These are phyloP conservation scores for Phymastichus coffea DNA, from an alignment of 1,140 invertebrate species.

Conservation along the genomic window DNA sequence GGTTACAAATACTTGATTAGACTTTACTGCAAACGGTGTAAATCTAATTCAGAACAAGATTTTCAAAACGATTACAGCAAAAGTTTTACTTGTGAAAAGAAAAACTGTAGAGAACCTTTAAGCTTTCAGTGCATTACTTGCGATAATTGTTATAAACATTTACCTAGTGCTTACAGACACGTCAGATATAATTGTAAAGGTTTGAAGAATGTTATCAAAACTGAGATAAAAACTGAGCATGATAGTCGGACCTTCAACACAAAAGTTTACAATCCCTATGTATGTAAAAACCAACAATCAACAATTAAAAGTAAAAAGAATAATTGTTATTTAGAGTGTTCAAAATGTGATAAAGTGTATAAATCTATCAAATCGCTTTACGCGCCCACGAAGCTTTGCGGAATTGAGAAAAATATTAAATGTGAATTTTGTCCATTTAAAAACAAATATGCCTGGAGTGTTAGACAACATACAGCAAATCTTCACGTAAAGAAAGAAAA, in stretches of 20 bases:
- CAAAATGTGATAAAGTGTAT: not conserved
- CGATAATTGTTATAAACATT: not conserved
- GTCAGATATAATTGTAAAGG: not conserved
- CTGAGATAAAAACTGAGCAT: no score
- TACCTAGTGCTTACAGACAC: not conserved
- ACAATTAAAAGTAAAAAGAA: not conserved
- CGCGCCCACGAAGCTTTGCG: not conserved
- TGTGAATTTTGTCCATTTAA: not conserved
- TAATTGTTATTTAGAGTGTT: no score
- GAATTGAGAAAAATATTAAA: not conserved
- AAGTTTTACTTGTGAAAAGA: not conserved
- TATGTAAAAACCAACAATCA: not conserved
- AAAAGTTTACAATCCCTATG: not conserved
- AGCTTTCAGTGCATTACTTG: not conserved
- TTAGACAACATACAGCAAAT: not conserved
- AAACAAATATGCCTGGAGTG: not conserved
- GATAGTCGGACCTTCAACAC: no score
- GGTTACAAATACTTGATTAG: not conserved
- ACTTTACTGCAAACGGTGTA: not conserved
- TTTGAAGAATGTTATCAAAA: not conserved
- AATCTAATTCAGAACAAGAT: not conserved
- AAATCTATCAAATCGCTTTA: not conserved
- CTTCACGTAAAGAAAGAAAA: not conserved
- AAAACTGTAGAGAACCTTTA: not conserved
- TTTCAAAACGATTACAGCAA: no score